phyloP scores from a whole-genome alignment of 1,140 invertebrate genomes.

The Musca domestica region DNA sequence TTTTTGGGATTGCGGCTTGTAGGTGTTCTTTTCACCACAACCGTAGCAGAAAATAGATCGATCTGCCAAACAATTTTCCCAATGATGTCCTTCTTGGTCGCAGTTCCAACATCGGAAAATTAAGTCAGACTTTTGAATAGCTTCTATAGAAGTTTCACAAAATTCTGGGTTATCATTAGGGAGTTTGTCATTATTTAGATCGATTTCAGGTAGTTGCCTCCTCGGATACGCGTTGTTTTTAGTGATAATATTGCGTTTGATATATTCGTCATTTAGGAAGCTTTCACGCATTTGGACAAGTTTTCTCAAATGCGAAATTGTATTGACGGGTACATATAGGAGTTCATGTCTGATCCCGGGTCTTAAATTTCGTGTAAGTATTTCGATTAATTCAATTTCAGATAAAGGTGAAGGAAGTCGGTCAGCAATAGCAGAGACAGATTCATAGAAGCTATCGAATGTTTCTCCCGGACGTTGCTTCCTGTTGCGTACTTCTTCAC shows the following conservation, averaged over 20 bases:
- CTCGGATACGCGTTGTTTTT: neutral
- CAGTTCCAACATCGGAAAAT: conserved; percentile 22
- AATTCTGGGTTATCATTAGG: neutral
- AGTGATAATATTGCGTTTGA: neutral
- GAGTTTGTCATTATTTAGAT: neutral
- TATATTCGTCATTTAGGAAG: conserved; percentile 11
- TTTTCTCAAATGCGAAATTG: conserved; percentile 3
- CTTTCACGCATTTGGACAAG: conserved; percentile 9
- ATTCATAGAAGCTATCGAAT: conserved; percentile 12
- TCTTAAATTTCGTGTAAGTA: neutral
- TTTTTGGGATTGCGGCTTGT: neutral
- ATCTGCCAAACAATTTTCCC: conserved; percentile 2
- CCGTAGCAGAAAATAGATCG: conserved; percentile 2
- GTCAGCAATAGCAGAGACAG: neutral
- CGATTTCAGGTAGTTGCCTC: neutral
- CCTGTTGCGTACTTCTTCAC: neutral
- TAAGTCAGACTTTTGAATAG: no score
- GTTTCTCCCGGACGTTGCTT: neutral
- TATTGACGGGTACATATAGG: neutral
- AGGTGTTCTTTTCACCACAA: neutral
- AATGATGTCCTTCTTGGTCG: neutral
- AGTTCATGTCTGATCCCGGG: conserved; percentile 13
- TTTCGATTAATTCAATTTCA: conserved; percentile 6
- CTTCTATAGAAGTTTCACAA: no score
- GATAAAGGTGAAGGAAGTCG: neutral